Evolutionary conservation across 2,113 vertebrate species (phyloP).

Genomic region (Heliornis fulica): DNA sequence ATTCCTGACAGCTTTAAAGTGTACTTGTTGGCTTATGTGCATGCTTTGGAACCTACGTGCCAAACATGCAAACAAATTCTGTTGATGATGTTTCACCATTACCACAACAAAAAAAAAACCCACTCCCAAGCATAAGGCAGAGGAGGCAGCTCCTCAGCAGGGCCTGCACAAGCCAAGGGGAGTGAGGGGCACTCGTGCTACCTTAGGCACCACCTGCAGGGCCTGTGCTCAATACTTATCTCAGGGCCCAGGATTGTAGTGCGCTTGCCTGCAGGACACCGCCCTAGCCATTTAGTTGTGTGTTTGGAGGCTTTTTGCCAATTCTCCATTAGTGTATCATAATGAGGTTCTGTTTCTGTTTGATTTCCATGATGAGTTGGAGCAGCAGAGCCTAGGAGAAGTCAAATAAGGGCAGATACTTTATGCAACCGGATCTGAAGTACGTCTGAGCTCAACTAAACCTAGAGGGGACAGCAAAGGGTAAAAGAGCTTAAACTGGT

Average conservation of each 20-base stretch:
- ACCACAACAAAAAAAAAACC: neutral
- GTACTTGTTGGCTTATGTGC: neutral
- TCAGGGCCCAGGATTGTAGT: no score
- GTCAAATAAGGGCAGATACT: constrained; percentile 31
- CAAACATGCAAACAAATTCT: rapidly evolving
- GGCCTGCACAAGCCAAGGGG: rapidly evolving
- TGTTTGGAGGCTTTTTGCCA: neutral
- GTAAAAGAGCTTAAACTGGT: constrained; percentile 20
- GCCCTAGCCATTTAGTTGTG: neutral
- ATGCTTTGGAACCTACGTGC: rapidly evolving
- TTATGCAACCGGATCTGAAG: neutral
- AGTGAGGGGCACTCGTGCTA: rapidly evolving
- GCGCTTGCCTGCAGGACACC: neutral
- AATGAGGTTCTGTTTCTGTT: constrained; percentile 11
- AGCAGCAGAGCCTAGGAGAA: neutral
- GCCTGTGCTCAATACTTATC: neutral
- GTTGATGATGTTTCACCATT: rapidly evolving
- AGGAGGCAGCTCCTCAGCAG: neutral
- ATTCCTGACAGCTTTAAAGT: neutral
- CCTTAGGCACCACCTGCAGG: neutral
- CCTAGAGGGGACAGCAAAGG: neutral
- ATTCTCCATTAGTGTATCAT: neutral
- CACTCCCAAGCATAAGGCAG: rapidly evolving
- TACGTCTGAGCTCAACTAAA: neutral
- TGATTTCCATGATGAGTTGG: neutral